phyloP scores from a whole-genome alignment of 2,797 vertebrate genomes.

The Sebastes variabilis region DNA sequence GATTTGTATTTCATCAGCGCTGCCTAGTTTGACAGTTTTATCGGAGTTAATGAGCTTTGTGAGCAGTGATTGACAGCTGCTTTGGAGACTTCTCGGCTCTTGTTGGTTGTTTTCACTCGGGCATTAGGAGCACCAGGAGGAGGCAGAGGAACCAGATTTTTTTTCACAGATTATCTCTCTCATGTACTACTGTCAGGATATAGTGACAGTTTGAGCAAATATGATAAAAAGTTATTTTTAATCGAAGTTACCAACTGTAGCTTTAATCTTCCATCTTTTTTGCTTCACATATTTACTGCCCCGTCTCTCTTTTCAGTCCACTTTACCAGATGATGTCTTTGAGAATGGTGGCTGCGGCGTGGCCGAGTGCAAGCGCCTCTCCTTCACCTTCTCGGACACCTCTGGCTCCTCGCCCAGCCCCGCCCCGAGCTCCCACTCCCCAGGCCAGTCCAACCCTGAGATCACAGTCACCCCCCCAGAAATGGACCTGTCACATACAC shows the following conservation, averaged over 20 bases:
- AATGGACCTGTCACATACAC: conserved; percentile 63
- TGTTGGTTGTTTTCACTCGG: no score
- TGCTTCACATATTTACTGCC: background rate
- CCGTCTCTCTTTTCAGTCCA: conserved; percentile 80
- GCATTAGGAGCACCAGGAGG: no score
- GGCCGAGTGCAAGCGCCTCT: conserved; percentile 89
- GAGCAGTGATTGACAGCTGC: no score
- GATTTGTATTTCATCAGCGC: no score
- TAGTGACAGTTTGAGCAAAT: background rate
- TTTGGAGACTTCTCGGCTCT: no score
- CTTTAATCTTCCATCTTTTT: background rate
- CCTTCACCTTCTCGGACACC: conserved; percentile 89
- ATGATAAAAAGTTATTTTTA: background rate
- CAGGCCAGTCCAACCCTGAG: conserved; percentile 87
- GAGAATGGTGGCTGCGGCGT: conserved; percentile 84
- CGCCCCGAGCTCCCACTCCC: conserved; percentile 72
- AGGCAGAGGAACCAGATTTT: no score
- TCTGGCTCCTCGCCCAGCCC: conserved; percentile 75
- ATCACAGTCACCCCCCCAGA: conserved; percentile 88
- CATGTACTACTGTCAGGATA: no score
- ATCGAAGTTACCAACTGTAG: background rate
- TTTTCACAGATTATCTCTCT: no score
- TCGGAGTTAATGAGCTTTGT: no score
- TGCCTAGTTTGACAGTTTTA: no score
- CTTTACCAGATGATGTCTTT: conserved; percentile 91